phyloP scores from a whole-genome alignment of 2,888 invertebrate species.

The Ichneumon xanthorius region DNA sequence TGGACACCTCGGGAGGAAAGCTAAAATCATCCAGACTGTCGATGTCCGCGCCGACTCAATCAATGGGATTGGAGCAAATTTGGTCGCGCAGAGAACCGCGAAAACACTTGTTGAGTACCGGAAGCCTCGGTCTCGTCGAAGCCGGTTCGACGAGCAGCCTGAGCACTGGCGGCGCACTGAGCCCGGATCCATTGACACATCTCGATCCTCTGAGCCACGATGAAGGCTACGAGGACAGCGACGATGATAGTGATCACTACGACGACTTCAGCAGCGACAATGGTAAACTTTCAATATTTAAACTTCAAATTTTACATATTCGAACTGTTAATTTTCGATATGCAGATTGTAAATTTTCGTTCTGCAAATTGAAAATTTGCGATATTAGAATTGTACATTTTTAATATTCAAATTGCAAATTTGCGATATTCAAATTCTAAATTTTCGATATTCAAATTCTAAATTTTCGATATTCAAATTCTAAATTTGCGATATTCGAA shows the following conservation, averaged over 20 bases:
- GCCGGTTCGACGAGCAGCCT: conserved; percentile 94
- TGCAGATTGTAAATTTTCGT: too few species aligned
- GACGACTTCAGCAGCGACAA: conserved; percentile 94
- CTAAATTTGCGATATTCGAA: too few species aligned
- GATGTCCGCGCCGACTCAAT: conserved; percentile 94
- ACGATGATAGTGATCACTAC: conserved; percentile 94
- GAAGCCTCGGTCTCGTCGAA: conserved; percentile 89
- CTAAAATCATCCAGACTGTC: conserved; percentile 90
- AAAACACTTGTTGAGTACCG: conserved; percentile 93
- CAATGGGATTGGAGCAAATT: conserved; percentile 91
- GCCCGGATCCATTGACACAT: conserved; percentile 90
- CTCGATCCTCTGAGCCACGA: conserved; percentile 89
- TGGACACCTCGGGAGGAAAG: conserved; percentile 79
- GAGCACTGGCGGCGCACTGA: conserved; percentile 93
- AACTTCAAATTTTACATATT: conserved; percentile 3
- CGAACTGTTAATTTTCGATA: not conserved
- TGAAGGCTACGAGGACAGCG: conserved; percentile 93
- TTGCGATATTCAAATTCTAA: too few species aligned
- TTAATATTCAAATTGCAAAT: too few species aligned
- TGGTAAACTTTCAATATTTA: conserved; percentile 83
- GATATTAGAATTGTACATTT: too few species aligned
- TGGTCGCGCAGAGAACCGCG: conserved; percentile 95
- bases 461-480: too few species aligned
- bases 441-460: too few species aligned
- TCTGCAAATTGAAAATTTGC: too few species aligned